Evolutionary conservation across 1,140 invertebrate species (phyloP).

Genomic region (Drosophila kikkawai): DNA sequence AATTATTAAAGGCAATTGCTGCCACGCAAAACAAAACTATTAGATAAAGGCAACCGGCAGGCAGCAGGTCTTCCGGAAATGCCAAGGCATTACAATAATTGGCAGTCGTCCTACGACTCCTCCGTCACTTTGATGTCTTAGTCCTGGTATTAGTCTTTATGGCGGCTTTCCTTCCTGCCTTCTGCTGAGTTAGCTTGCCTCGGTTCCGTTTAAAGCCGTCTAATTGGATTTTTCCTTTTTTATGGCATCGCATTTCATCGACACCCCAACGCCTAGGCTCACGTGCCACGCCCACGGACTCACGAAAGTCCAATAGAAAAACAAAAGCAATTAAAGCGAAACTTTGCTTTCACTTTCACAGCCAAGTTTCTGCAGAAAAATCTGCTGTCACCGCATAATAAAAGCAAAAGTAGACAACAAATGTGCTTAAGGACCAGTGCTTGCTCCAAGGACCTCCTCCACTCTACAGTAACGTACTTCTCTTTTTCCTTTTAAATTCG

Average conservation of each 20-base stretch:
- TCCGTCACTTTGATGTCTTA: conserved; percentile 35
- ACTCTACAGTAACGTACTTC: conserved; percentile 3
- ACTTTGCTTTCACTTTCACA: conserved; percentile 37
- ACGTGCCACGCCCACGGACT: conserved; percentile 42
- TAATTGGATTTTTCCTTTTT: conserved; percentile 58
- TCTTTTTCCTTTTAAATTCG: conserved; percentile 23
- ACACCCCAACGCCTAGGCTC: conserved; percentile 16
- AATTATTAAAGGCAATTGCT: conserved; percentile 70
- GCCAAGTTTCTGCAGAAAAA: conserved; percentile 43
- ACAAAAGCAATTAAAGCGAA: conserved; percentile 74
- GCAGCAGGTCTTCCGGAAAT: conserved; percentile 17
- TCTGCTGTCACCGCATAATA: conserved; percentile 60
- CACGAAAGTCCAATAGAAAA: conserved; percentile 37
- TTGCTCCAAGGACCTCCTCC: not conserved
- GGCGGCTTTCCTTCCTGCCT: conserved; percentile 14
- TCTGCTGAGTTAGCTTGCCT: conserved; percentile 40
- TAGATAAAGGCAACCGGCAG: conserved; percentile 8
- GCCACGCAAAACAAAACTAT: conserved; percentile 45
- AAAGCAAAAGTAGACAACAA: conserved; percentile 42
- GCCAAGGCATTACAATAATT: conserved; percentile 66
- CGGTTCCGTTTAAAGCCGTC: conserved; percentile 43
- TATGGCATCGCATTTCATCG: conserved; percentile 53
- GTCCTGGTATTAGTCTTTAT: conserved; percentile 12
- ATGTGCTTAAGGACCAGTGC: conserved; percentile 29
- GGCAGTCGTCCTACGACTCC: conserved; percentile 23